These are phyloP conservation scores for Choloepus hoffmanni DNA, from an alignment of 2,113 vertebrate genomes.

Conservation along the genomic window DNA sequence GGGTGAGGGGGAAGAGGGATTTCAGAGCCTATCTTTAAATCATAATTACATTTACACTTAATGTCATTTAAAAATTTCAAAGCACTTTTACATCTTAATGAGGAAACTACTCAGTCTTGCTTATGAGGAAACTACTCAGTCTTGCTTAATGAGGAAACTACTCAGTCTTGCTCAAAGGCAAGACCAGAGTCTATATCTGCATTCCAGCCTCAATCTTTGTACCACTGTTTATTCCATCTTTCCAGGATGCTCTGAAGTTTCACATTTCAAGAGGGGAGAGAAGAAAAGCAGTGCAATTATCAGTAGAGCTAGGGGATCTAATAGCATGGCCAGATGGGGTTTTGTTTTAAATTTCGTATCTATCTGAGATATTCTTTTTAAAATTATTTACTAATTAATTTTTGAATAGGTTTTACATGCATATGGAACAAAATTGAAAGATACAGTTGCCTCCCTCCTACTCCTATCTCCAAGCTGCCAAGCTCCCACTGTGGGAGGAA, in stretches of 20 bases:
- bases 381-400: not conserved
- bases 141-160: too few relatives aligned
- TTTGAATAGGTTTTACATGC: conserved; percentile 16
- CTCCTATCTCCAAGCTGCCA: not conserved
- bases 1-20: not conserved
- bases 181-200: not conserved
- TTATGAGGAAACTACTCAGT: not conserved
- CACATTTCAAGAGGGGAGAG: not conserved
- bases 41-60: not conserved
- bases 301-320: not conserved
- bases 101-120: not conserved
- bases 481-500: not conserved
- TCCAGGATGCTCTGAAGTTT: not conserved
- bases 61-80: conserved; percentile 24
- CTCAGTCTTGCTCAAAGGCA: not conserved
- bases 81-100: not conserved
- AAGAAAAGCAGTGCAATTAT: not conserved
- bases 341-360: not conserved
- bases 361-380: conserved; percentile 36
- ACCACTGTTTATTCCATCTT: not conserved
- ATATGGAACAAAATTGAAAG: not conserved
- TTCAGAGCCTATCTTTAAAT: not conserved
- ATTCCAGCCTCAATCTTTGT: not conserved
- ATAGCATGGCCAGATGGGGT: not conserved
- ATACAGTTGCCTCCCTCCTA: not conserved